Evolutionary conservation across 2,888 invertebrate genomes (phyloP), one percentile per base, ranked within the genome.

Genomic region (Troides aeacus): DNA sequence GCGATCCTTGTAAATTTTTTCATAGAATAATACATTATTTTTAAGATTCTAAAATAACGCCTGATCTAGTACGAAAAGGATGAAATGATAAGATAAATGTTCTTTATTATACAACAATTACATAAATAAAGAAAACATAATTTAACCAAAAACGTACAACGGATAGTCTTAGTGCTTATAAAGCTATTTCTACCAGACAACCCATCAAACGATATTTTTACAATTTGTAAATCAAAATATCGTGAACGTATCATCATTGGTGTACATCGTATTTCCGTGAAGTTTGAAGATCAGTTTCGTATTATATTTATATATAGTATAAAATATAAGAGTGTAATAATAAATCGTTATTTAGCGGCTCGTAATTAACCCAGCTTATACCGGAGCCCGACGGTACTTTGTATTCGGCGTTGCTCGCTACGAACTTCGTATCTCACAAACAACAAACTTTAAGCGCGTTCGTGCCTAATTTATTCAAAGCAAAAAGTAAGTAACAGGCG

Each of bases 401-500:
- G 64, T 68, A 68, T 68, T 68, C 60, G 23, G n/a, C 39, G 60
- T 5, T 12, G 23, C 63, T 59, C 59, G 50, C n/a, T 21, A n/a
- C 66, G 23, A 64, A 23, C 12, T 60, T 64, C 68, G 57, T 63
- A 36, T 63, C 59, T 50, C 24, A 59, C 56, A 57, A 56, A 53
- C 53, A 53, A 42, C 60, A 66, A 62, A 39, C 17, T 62, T 62
- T 30, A 62, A 62, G 67, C 42, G 56, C 30, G 64, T 68, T 53
- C 36, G 59, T 53, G 59, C 53, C n/a, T 64, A 68, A 68, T 68
- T 68, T 68, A 68, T 64, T 64, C 58, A 64, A 68, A 64, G 50
- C 24, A 64, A 53, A 64, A 50, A 30, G 17, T 53, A 60, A 23
- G n/a, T 58, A 4, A 21, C 10, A 24, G 18, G n/a, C 36, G 56